Base-by-base conservation (phyloP, 2,113 vertebrate species). In the Apus apus region DNA sequence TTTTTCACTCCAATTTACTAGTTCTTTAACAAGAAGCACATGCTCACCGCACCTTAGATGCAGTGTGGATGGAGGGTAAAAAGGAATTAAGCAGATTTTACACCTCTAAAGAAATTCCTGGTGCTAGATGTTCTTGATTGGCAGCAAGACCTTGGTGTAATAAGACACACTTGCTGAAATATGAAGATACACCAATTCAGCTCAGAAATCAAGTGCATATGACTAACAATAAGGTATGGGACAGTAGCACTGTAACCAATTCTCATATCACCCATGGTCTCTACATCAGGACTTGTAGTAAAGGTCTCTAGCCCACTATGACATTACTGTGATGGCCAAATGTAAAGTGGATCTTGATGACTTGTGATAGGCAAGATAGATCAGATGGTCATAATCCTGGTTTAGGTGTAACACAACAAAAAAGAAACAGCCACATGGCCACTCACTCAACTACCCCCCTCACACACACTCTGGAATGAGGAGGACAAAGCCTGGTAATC, bases 221-320 rank as follows among this genome's bases (percentile, higher is more conserved):
- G 8, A 23, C 30, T 32, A 89, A 58, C 3, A 77, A 40, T 13
- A 48, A 68, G 30, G 9, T 18, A 5, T 30, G 38, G 26, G 12
- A 13, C 29, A 58, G 29, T 2, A 48, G 45, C 5, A 36, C 14
- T 25, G 43, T 3, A 25, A 5, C 13, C 8, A 50, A 19, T 45
- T 48, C 23, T 57, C 1, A 0, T 51, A 53, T 27, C 36, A 57
- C 29, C 8, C 1, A 0, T 46, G 56, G 15, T 40, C 8, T 56
- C 26, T 65, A 3, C 45, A 13, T 13, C 45, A 45, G 36, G 40
- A 60, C 6, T 46, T 58, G 25, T 6, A 53, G 19, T 9, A 34
- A 60, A 91, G 8, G 21, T 65, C 27, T 82, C 8, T 6, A 72
- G 21, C 11, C 54, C 23, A 26, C 2, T 45, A 17, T n/a, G 64